Base-by-base conservation (phyloP, 1,140 invertebrate species). In the Anoplophora glabripennis region DNA sequence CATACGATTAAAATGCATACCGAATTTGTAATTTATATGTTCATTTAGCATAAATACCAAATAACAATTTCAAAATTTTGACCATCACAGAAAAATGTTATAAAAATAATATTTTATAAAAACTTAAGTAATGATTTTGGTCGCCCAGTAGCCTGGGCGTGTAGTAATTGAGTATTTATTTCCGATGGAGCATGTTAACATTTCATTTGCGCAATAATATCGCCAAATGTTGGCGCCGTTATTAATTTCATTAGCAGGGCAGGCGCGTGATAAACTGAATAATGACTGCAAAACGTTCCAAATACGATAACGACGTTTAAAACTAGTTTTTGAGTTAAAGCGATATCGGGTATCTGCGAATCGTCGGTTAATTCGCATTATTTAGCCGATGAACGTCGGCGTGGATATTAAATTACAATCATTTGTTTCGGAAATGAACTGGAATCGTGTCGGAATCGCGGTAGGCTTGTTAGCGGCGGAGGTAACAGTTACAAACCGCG, bases 391-490 rank as follows among this genome's bases (percentile, higher is more conserved):
- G 65, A 66, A 63, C 59, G 59, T 59, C 66, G 58, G 61, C 57
- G 59, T 34, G 57, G 56, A 67, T 67, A 70, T 69, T 63, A 75
- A 73, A 75, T 75, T 75, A 72, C 73, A 68, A 72, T 75, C 72
- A 73, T 75, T 75, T 75, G 72, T 73, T 72, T 72, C 70, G 69
- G 70, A 75, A 75, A 75, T 73, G 72, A 73, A 73, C 56, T 68
- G 58, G 49, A 66, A 66, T 69, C 72, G 72, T 74, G 72, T 69
- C 67, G 61, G 67, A 71, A 73, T 74, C 71, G 71, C 68, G 72
- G 72, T 72, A 64, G 62, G 70, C 72, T 74, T 70, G 71, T 74
- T 74, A 72, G 58, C 42, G 41, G 33, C 28, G 37, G 40, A 47
- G 58, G 58, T 59, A 64, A 56, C 64, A 58, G 57, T 61, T 63